Evolutionary conservation across 2,797 vertebrate species (phyloP), one percentile per base, ranked within the genome.

Genomic region (Pipistrellus pipistrellus): DNA sequence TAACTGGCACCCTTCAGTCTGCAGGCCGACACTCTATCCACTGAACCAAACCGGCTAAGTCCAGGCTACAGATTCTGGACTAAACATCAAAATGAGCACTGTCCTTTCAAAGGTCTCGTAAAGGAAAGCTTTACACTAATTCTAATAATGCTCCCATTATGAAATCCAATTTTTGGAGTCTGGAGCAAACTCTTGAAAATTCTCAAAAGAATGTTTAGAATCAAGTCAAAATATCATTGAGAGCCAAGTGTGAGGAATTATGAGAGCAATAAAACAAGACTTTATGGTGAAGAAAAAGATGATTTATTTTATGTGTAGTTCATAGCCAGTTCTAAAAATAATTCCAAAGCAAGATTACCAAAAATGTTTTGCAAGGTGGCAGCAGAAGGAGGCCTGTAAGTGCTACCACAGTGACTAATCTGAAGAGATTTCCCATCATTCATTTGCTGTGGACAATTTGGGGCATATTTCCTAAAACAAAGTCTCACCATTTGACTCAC

Each of bases 241-340:
- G 88, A 86, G 78, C 46, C 23, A 32, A 86, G 53, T 17, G 32
- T 51, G n/a, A 66, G 27, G 41, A 59, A 71, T 14, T 48, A n/a
- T 6, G 17, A 85, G n/a, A 85, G 10, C n/a, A 8, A 75, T 20
- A 15, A 80, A 87, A 86, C 27, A 57, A 78, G 41, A 73, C 41
- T 89, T n/a, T n/a, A 27, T 8, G 25, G 5, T 18, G 25, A 85
- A 62, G 59, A 85, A 85, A 48, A 35, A 46, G 46, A 23, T 1
- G 4, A 46, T 13, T 71, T 91, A 59, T 73, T n/a, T 57, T 44
- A 68, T 2, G 41, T 2, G 55, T 66, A 66, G 71, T 46, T 68
- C n/a, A 25, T 72, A 83, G 80, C 21, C 32, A 76, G 59, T 48
- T 91, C 66, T 84, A 86, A 80, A 87, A 81, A 75, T 27, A 66